Base-by-base conservation (phyloP, 2,888 invertebrate species). In the Octodonta nipae region DNA sequence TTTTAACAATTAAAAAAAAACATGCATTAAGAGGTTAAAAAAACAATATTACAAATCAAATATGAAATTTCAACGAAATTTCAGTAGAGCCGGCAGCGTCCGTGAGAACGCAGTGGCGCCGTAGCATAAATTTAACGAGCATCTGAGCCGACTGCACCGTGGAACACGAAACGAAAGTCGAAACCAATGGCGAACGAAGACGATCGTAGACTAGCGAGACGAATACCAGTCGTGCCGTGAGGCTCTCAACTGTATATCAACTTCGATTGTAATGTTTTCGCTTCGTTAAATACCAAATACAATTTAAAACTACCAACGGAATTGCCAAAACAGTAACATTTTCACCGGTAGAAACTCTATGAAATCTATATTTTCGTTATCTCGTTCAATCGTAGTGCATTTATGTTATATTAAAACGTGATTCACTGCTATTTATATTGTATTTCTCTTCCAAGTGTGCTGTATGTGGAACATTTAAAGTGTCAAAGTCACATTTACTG, bases 141-240 rank as follows among this genome's bases (percentile, higher is more conserved):
- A 17, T 17, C 17, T 8, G 5, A n/a, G n/a, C 17, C 17, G 17
- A 17, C 33, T 34, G 34, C 34, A 35, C 30, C n/a, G n/a, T n/a
- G n/a, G n/a, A n/a, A n/a, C n/a, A n/a, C n/a, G n/a, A n/a, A n/a
- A n/a, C n/a, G n/a, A n/a, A n/a, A n/a, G n/a, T n/a, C 28, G 31
- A 28, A 26, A 34, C 22, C 30, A 29, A 33, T 30, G 34, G 31
- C 38, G 37, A 39, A 40, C 28, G 32, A 32, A 33, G 38, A 40
- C 40, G 40, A 43, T 32, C 33, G n/a, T n/a, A n/a, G n/a, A n/a
- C 32, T 26, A 10, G 26, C 26, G 32, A 35, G 36, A n/a, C n/a
- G n/a, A n/a, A n/a, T n/a, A n/a, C 41, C 51, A 58, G 57, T 58
- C 55, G 55, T 51, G 55, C 55, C 55, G 58, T 49, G 55, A 53